phyloP scores from a whole-genome alignment of 1,140 invertebrate genomes.

The Camponotus pennsylvanicus region DNA sequence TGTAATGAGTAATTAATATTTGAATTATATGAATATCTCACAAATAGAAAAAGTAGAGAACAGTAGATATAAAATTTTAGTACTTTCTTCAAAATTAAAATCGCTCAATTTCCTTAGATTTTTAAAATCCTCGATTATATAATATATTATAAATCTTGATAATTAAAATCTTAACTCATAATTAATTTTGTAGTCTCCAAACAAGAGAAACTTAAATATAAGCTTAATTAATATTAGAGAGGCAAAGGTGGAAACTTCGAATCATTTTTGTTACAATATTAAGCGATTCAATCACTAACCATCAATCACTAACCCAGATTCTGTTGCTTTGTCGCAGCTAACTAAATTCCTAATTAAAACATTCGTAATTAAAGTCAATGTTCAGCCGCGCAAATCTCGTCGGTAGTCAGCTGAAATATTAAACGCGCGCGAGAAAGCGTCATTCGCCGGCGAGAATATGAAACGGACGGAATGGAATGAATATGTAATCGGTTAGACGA shows the following conservation, averaged over 20 bases:
- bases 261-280: slow-evolving; percentile 1
- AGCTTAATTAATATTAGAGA: not conserved
- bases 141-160: not conserved
- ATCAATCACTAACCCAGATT: slow-evolving; percentile 54
- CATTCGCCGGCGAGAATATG: slow-evolving; percentile 57
- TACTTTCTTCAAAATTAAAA: not conserved
- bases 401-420: slow-evolving; percentile 52
- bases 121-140: not conserved
- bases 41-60: not conserved
- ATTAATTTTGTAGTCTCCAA: not conserved
- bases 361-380: slow-evolving; percentile 59
- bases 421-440: slow-evolving; percentile 56
- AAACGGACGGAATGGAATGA: slow-evolving; percentile 55
- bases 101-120: not conserved
- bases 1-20: not conserved
- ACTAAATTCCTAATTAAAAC: slow-evolving; percentile 61
- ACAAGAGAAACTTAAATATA: not conserved
- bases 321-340: slow-evolving; percentile 11
- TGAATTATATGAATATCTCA: not conserved
- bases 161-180: not conserved
- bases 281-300: not conserved
- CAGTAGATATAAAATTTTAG: not conserved
- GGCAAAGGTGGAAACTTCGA: not conserved
- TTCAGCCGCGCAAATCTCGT: slow-evolving; percentile 50
- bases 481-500: slow-evolving; percentile 59